Evolutionary conservation across 2,113 vertebrate genomes (phyloP).

Genomic region (Setophaga coronata): DNA sequence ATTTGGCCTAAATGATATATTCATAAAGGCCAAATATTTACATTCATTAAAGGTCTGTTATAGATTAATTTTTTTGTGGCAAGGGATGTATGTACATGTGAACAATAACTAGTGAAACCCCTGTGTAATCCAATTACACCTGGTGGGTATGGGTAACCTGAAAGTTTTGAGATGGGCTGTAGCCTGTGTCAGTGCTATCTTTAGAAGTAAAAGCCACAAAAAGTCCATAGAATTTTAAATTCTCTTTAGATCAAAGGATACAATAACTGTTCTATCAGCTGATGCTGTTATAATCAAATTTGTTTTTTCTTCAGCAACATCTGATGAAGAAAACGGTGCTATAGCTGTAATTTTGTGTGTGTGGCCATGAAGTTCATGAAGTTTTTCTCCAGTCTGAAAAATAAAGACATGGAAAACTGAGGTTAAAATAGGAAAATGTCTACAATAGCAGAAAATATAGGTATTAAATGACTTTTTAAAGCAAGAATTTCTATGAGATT

Average conservation of each 20-base stretch:
- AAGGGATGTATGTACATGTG: neutral
- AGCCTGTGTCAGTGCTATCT: neutral
- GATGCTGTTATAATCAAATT: slow-evolving; percentile 88
- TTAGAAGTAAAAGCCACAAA: neutral
- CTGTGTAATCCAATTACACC: neutral
- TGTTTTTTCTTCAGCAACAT: slow-evolving; percentile 51
- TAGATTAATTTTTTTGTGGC: neutral
- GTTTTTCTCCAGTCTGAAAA: slow-evolving; percentile 89
- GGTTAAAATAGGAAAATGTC: neutral
- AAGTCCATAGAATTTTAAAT: neutral
- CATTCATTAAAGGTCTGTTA: neutral
- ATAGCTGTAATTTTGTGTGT: slow-evolving; percentile 93
- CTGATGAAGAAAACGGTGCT: slow-evolving; percentile 71
- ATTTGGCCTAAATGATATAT: neutral
- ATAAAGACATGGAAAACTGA: neutral
- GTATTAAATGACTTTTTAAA: neutral
- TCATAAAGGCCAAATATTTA: neutral
- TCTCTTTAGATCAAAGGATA: slow-evolving; percentile 81
- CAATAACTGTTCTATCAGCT: slow-evolving; percentile 89
- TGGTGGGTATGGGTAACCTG: neutral
- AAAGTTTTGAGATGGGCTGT: neutral
- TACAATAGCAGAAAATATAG: neutral
- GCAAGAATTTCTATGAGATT: neutral
- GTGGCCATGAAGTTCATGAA: slow-evolving; percentile 87
- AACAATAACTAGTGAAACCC: neutral